These are phyloP conservation scores for Morone saxatilis DNA, from an alignment of 2,113 vertebrate species.

Conservation along the genomic window DNA sequence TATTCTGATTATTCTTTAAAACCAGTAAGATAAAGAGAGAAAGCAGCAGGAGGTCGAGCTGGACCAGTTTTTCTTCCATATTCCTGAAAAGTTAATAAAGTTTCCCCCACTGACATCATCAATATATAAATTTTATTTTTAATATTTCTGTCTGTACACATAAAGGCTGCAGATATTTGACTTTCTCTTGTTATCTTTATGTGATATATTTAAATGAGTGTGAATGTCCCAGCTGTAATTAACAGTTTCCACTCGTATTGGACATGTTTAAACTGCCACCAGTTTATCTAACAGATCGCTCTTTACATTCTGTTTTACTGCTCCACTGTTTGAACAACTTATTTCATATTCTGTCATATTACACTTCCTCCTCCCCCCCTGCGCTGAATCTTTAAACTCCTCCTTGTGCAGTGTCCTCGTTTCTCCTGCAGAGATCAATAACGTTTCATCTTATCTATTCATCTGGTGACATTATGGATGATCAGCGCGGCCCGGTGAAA, in stretches of 20 bases:
- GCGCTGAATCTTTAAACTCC: neutral
- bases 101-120: neutral
- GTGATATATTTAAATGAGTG: neutral
- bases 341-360: constrained; percentile 14
- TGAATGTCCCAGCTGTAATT: neutral
- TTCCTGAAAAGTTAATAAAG: neutral
- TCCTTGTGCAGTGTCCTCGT: neutral
- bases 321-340: constrained; percentile 27
- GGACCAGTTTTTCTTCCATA: no score
- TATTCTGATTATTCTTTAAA: no score
- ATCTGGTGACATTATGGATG: neutral
- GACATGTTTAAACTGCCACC: constrained; percentile 11
- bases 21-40: no score
- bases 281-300: neutral
- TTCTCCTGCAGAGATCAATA: neutral
- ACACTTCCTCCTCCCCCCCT: neutral
- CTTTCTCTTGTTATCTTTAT: neutral
- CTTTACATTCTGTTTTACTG: constrained; percentile 12
- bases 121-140: neutral
- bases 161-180: neutral
- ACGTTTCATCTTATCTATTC: neutral
- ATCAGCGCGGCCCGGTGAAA: neutral
- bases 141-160: neutral
- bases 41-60: no score
- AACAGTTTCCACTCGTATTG: neutral